Evolutionary conservation across 2,888 invertebrate species (phyloP).

Genomic region (Polymixis lichenea): DNA sequence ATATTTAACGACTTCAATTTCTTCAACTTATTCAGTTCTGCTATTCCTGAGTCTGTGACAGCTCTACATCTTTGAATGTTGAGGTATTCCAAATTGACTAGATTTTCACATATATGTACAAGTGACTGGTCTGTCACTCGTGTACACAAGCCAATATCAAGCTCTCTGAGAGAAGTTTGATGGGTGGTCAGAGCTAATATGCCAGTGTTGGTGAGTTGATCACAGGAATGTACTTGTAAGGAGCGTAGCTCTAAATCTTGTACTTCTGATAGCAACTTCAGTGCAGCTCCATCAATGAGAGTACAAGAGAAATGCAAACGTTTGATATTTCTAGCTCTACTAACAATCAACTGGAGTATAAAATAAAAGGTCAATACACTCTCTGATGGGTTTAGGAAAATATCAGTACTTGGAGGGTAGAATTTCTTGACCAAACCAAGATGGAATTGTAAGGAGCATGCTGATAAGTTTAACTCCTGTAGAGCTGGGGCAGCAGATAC

Average conservation of each 20-base stretch:
- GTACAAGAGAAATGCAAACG: conserved; percentile 92
- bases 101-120: conserved; percentile 90
- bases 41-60: conserved; percentile 91
- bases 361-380: conserved; percentile 93
- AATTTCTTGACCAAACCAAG: conserved; percentile 92
- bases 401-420: conserved; percentile 89
- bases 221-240: conserved; percentile 90
- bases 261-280: conserved; percentile 89
- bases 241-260: conserved; percentile 88
- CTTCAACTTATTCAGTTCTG: conserved; percentile 88
- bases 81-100: conserved; percentile 90
- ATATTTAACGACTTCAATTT: conserved; percentile 91
- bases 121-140: conserved; percentile 92
- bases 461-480: conserved; percentile 91
- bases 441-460: conserved; percentile 93
- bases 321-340: conserved; percentile 89
- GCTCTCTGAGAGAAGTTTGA: conserved; percentile 89
- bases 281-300: conserved; percentile 91
- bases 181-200: conserved; percentile 88
- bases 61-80: conserved; percentile 92
- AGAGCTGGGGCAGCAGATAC: conserved; percentile 91
- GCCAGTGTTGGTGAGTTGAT: conserved; percentile 91
- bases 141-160: conserved; percentile 92
- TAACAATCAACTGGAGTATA: conserved; percentile 90
- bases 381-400: conserved; percentile 90